A percentile compares a stretch with the other conserved stretches of the same genome.
Conservation (phyloP, 2,113 vertebrate species). For the Hemibagrus wyckioides region DNA sequence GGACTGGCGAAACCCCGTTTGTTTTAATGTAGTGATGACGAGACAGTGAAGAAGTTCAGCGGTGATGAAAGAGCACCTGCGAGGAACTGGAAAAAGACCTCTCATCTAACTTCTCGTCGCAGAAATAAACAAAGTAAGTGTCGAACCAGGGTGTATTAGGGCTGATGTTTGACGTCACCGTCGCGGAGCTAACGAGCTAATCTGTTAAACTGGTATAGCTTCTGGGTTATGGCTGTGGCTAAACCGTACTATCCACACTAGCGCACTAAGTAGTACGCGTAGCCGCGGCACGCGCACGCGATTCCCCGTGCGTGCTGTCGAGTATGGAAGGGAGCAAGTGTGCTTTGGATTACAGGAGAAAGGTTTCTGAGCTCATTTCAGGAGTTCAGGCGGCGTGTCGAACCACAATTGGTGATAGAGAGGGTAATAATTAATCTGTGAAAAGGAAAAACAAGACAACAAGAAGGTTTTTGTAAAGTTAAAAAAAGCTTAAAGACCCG, state of each 20-base stretch:
- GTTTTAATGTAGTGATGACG: constrained; percentile 6
- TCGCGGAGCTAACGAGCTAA: not conserved
- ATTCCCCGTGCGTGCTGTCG: not conserved
- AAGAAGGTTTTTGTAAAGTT: no score
- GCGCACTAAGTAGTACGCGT: not conserved
- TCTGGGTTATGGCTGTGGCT: not conserved
- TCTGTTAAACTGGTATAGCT: not conserved
- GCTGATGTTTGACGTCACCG: not conserved
- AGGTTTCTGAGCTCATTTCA: not conserved
- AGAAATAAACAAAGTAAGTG: constrained; percentile 29
- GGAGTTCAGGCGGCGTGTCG: not conserved
- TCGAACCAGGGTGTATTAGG: not conserved
- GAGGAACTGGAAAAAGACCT: constrained; percentile 19
- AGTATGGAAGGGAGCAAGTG: not conserved
- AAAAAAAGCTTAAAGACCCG: no score
- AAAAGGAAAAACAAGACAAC: not conserved
- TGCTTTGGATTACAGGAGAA: no score
- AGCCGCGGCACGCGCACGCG: accelerated
- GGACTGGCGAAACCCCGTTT: not conserved
- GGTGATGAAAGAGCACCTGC: constrained; percentile 41
- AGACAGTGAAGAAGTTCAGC: constrained; percentile 36
- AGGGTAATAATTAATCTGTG: not conserved
- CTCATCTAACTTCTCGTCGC: not conserved
- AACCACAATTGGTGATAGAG: not conserved
- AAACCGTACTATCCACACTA: not conserved